These are phyloP conservation scores for Drosophila pegasa DNA, from an alignment of 2,888 invertebrate genomes.

Conservation along the genomic window DNA sequence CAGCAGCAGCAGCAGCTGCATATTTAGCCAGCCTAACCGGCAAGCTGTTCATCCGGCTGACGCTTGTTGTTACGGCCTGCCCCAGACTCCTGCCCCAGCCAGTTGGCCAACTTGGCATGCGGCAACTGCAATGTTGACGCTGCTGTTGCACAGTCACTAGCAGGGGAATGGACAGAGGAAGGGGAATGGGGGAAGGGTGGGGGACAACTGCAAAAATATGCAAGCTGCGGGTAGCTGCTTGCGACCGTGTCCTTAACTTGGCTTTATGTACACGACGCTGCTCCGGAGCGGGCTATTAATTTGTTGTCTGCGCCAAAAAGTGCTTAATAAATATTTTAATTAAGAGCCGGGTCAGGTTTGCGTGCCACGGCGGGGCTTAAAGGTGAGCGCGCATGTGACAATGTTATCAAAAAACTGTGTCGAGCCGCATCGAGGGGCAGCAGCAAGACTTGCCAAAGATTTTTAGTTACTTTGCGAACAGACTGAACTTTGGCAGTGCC, in stretches of 20 bases:
- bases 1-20: constrained; percentile 52
- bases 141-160: constrained; percentile 59
- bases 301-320: constrained; percentile 69
- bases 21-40: constrained; percentile 70
- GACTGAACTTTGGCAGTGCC: constrained; percentile 33
- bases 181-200: neutral
- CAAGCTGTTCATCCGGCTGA: constrained; percentile 76
- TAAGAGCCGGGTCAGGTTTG: constrained; percentile 45
- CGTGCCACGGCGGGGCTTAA: constrained; percentile 10
- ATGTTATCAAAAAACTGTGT: constrained; percentile 14
- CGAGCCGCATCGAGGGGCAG: constrained; percentile 21
- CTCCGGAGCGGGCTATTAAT: constrained; percentile 55
- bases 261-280: constrained; percentile 28
- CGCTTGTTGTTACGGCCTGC: constrained; percentile 54
- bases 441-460: constrained; percentile 23
- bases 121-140: constrained; percentile 76
- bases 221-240: constrained; percentile 39
- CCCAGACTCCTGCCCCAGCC: constrained; percentile 25
- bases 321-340: constrained; percentile 76
- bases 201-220: constrained; percentile 35
- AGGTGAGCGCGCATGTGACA: constrained; percentile 24
- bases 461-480: constrained; percentile 23
- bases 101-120: constrained; percentile 73
- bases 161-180: no score
- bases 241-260: constrained; percentile 26